Evolutionary conservation across 2,797 vertebrate species (phyloP), one percentile per base, ranked within the genome.

Genomic region (Neosalanx taihuensis): DNA sequence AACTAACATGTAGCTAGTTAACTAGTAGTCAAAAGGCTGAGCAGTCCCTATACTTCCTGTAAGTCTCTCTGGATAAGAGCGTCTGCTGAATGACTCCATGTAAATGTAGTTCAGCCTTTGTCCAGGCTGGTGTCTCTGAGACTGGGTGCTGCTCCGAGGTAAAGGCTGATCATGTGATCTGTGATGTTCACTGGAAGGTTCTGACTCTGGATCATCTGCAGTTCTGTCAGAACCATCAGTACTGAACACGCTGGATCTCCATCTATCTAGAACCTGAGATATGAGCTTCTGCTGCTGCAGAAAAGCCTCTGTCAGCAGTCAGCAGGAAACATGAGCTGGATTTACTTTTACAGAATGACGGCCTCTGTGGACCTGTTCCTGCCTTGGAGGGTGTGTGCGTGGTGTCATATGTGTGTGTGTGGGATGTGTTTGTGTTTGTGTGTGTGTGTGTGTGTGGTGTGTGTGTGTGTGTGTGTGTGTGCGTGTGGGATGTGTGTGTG

Each of bases 321-420:
- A 15, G 5, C 29, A 20, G n/a, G 66, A 56, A 59, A 61, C 62
- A 59, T 35, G 67, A 69, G 53, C 57, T 31, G 23, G 67, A 23
- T 23, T 30, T n/a, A 53, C 53, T 20, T 20, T 64, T 20, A 41
- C 33, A 65, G 20, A 35, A 7, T 69, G n/a, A 57, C 31, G 15
- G 18, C 31, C 67, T 69, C 31, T 30, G 4, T 1, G 5, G 15
- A n/a, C 18, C 15, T 56, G 51, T 56, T n/a, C 51, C 51, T 56
- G 3, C 18, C 51, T 30, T 69, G 67, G 5, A 58, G 67, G 15
- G 29, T 10, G 2, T 64, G 49, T 67, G 41, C 5, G 26, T 15
- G 41, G 64, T 49, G 41, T 15, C n/a, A 3, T 35, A 4, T 69
- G 51, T 57, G 18, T 69, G 29, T 67, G 26, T 64, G 63, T 23